Percentiles rank a stretch among this genome's conserved stretches.
phyloP scores from a whole-genome alignment of 2,113 vertebrate species.

The Oreochromis aureus region DNA sequence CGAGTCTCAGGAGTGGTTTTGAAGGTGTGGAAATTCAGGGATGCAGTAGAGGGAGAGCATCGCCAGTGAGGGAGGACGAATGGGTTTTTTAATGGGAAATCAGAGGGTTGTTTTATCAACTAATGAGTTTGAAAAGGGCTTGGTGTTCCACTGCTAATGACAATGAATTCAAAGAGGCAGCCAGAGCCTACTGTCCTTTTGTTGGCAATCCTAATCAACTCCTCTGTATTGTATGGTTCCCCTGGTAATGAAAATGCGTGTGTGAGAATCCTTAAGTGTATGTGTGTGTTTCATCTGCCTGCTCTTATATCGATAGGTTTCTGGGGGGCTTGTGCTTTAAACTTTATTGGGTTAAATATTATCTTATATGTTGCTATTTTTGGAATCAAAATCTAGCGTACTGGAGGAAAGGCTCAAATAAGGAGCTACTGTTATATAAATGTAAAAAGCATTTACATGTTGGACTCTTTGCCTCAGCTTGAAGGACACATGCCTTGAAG shows the following conservation, averaged over 20 bases:
- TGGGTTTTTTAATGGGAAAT: constrained; percentile 65
- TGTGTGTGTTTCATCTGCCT: not conserved
- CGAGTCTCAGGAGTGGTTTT: not conserved
- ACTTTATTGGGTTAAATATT: not conserved
- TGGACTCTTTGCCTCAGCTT: not conserved
- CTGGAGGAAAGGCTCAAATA: not conserved
- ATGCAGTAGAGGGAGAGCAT: not conserved
- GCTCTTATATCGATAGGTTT: not conserved
- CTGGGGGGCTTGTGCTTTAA: not conserved
- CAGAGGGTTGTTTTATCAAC: constrained; percentile 70
- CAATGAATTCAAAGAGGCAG: constrained; percentile 61
- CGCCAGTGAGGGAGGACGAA: constrained; percentile 37
- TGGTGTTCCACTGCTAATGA: constrained; percentile 60
- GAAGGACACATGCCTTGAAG: not conserved
- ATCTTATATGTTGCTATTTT: not conserved
- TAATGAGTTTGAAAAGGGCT: constrained; percentile 71
- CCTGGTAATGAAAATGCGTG: constrained; percentile 27
- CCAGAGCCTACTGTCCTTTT: constrained; percentile 50
- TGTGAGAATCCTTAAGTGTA: not conserved
- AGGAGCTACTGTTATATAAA: not conserved
- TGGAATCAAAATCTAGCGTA: not conserved
- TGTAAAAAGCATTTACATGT: not conserved
- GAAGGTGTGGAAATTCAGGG: constrained; percentile 34
- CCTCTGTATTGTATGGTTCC: constrained; percentile 34
- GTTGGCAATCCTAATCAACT: constrained; percentile 55